Percentiles rank a stretch among this genome's conserved stretches.
Conservation (phyloP, 2,113 vertebrate genomes). For the Brevimyrus niger region DNA sequence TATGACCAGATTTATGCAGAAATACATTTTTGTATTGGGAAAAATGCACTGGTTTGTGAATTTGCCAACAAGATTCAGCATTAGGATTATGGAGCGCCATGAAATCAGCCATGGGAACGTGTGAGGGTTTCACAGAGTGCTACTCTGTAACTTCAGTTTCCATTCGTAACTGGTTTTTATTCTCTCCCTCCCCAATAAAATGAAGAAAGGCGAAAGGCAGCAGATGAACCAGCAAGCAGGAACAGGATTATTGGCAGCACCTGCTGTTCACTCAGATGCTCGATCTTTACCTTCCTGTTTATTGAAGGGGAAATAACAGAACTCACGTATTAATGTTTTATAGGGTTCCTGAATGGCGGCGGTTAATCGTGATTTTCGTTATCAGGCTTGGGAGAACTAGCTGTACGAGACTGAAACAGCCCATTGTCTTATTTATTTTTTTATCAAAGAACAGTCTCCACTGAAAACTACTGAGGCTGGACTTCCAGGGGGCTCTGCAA, state of each 20-base stretch:
- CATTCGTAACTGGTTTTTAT: not conserved
- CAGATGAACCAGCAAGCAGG: not conserved
- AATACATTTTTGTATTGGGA: not conserved
- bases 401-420: not conserved
- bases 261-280: not conserved
- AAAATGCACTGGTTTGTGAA: not conserved
- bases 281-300: conserved; percentile 12
- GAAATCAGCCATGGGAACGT: not conserved
- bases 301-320: conserved; percentile 13
- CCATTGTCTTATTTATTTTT: not conserved
- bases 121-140: not conserved
- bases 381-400: conserved; percentile 16
- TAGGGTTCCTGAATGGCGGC: not conserved
- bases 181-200: not conserved
- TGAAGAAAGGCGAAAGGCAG: not conserved
- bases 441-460: not conserved
- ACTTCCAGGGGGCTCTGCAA: not conserved
- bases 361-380: conserved; percentile 14
- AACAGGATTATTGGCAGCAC: not conserved
- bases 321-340: conserved; percentile 24
- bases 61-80: not conserved
- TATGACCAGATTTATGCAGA: not conserved
- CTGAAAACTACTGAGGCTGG: not conserved
- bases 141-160: not conserved
- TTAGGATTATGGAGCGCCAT: not conserved